These are phyloP conservation scores for Crax fasciolata DNA, from an alignment of 2,797 vertebrate genomes.

Conservation along the genomic window DNA sequence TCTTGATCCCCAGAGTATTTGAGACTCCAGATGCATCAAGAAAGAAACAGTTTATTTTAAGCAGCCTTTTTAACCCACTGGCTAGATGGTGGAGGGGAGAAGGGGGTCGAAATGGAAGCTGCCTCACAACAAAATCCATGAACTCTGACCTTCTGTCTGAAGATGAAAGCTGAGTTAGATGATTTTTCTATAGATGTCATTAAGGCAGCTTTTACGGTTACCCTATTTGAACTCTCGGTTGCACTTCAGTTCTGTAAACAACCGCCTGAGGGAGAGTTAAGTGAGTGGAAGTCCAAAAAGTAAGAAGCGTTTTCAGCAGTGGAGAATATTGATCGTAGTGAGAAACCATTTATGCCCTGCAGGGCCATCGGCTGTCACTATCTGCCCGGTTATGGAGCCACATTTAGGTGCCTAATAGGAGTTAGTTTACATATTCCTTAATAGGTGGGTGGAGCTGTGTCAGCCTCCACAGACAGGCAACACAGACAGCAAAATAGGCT, in stretches of 20 bases:
- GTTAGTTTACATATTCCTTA: conserved; percentile 62
- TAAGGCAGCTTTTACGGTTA: conserved; percentile 68
- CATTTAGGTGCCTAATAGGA: conserved; percentile 16
- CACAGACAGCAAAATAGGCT: conserved; percentile 32
- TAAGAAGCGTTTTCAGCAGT: background rate
- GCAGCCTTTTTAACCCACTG: conserved; percentile 25
- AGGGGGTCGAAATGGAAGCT: background rate
- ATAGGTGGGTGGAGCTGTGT: conserved; percentile 27
- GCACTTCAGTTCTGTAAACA: conserved; percentile 49
- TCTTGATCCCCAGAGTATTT: background rate
- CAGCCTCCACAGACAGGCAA: conserved; percentile 30
- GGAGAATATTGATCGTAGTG: conserved; percentile 31
- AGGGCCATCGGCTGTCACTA: conserved; percentile 59
- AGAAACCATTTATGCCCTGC: conserved; percentile 51
- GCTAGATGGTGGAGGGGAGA: background rate
- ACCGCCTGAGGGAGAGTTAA: conserved; percentile 7
- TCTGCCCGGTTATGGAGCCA: background rate
- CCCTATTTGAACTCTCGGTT: conserved; percentile 41
- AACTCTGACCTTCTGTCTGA: conserved; percentile 55
- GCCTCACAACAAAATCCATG: conserved; percentile 25
- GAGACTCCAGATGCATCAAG: background rate
- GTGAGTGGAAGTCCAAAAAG: conserved; percentile 45
- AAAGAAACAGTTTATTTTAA: conserved; percentile 41
- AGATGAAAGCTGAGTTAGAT: conserved; percentile 57
- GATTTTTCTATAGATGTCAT: conserved; percentile 55